Conservation (phyloP, 2,888 invertebrate genomes). For the Myopa tessellatipennis region DNA sequence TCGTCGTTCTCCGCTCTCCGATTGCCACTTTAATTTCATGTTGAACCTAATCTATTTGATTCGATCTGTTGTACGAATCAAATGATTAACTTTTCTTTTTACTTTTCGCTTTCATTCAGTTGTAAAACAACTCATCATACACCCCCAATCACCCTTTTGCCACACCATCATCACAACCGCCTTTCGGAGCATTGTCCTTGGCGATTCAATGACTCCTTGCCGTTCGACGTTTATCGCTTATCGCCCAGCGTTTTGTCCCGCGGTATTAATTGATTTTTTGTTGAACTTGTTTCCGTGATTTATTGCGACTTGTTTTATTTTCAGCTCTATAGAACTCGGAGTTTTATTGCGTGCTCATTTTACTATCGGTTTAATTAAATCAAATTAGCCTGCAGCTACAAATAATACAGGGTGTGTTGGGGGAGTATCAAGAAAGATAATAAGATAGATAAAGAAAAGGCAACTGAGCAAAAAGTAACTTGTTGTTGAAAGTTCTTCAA, state of each 20-base stretch:
- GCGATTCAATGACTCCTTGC: neutral
- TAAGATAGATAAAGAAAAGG: too few species aligned
- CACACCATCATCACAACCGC: neutral
- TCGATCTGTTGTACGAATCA: conserved; percentile 32
- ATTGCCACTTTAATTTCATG: neutral
- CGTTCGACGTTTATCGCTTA: neutral
- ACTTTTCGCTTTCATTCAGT: neutral
- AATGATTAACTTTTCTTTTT: conserved; percentile 29
- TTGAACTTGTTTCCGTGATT: neutral
- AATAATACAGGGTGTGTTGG: too few species aligned
- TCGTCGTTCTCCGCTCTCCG: neutral
- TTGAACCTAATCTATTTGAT: conserved; percentile 29
- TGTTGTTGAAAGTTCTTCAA: too few species aligned
- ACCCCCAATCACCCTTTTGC: neutral
- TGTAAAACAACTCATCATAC: neutral
- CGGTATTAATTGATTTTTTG: conserved; percentile 8
- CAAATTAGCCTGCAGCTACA: too few species aligned
- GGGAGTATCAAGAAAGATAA: too few species aligned
- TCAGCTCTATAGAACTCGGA: neutral
- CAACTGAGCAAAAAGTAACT: too few species aligned
- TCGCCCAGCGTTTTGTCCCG: neutral
- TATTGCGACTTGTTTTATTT: too few species aligned
- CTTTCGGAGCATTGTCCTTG: too few species aligned
- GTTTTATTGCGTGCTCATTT: neutral
- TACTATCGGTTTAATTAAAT: neutral